Conservation (phyloP, 2,113 vertebrate genomes). For the Podarcis cretensis region DNA sequence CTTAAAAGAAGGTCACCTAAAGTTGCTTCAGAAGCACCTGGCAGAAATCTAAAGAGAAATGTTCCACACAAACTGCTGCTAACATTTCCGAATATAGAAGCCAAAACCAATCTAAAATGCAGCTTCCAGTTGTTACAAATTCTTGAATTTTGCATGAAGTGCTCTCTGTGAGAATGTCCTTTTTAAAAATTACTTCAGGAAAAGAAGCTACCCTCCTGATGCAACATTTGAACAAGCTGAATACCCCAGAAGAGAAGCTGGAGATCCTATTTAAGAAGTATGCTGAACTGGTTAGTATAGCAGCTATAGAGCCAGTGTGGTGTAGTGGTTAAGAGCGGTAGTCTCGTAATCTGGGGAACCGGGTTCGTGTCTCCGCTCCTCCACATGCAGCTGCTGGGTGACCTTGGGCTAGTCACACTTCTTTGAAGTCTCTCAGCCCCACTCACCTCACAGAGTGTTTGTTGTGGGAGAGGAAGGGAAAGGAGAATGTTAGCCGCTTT, state of each 20-base stretch:
- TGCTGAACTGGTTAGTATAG: conserved; percentile 87
- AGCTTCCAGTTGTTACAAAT: neutral
- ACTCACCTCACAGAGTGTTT: too few relatives aligned
- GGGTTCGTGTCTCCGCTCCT: too few relatives aligned
- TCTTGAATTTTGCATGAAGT: neutral
- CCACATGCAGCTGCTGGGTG: too few relatives aligned
- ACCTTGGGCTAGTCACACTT: too few relatives aligned
- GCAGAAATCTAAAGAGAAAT: neutral
- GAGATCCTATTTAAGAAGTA: conserved; percentile 88
- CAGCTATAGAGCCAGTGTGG: neutral
- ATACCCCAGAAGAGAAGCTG: conserved; percentile 87
- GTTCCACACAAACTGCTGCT: neutral
- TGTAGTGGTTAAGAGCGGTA: too few relatives aligned
- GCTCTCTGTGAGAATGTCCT: neutral
- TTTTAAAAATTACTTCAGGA: conserved; percentile 63
- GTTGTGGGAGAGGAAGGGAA: too few relatives aligned
- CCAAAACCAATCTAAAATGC: too few relatives aligned
- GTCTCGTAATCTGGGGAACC: too few relatives aligned
- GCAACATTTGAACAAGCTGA: conserved; percentile 84
- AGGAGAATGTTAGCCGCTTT: too few relatives aligned
- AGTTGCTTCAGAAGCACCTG: neutral
- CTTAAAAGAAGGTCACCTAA: neutral
- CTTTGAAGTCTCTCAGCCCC: too few relatives aligned
- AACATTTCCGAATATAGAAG: neutral
- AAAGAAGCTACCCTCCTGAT: conserved; percentile 85